Evolutionary conservation across 2,888 invertebrate species (phyloP).

Genomic region (Brachyopa scutellaris): DNA sequence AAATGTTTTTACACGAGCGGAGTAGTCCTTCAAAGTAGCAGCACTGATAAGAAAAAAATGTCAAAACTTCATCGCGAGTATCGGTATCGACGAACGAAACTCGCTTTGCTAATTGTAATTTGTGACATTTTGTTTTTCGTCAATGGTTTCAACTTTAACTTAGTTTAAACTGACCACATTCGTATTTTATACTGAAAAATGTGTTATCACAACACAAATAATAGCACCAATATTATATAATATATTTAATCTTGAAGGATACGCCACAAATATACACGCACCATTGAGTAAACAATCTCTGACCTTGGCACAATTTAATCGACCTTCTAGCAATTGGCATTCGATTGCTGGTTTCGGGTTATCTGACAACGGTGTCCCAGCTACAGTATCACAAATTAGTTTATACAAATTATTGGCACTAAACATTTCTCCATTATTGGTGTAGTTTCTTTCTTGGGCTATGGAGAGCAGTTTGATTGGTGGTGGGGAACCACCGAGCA

Average conservation of each 20-base stretch:
- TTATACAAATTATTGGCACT: conserved; percentile 88
- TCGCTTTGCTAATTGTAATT: neutral
- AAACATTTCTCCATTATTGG: conserved; percentile 95
- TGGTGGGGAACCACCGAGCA: conserved; percentile 84
- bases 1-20: no score
- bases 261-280: conserved; percentile 83
- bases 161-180: neutral
- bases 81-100: neutral
- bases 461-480: conserved; percentile 84
- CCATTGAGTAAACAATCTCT: conserved; percentile 80
- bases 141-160: neutral
- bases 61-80: neutral
- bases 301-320: conserved; percentile 80
- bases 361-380: conserved; percentile 9
- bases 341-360: conserved; percentile 49
- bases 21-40: neutral
- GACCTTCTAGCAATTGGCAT: conserved; percentile 80
- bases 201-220: no score
- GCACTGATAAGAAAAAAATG: neutral
- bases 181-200: no score
- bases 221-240: no score
- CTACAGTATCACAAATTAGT: conserved; percentile 76
- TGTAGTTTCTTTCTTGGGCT: conserved; percentile 86
- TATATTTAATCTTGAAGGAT: conserved; percentile 79
- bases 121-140: no score